Evolutionary conservation across 2,113 vertebrate species (phyloP).

Genomic region (Baryphthengus martii): DNA sequence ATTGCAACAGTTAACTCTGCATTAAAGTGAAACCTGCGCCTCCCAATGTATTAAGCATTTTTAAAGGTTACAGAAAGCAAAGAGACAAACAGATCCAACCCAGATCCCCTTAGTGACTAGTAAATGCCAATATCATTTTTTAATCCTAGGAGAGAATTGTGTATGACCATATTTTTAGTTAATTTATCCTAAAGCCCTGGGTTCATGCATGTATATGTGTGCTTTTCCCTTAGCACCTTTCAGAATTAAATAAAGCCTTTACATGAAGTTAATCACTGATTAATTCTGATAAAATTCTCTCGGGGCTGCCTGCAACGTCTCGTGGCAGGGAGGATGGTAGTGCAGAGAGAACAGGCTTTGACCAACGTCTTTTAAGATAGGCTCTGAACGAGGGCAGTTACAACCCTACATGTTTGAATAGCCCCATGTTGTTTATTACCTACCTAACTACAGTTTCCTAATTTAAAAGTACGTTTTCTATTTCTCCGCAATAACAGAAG

Average conservation of each 20-base stretch:
- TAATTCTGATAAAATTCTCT: neutral
- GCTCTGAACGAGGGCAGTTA: neutral
- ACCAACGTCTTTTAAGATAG: neutral
- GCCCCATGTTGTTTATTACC: neutral
- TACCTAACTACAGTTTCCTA: neutral
- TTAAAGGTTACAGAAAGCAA: neutral
- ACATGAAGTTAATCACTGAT: neutral
- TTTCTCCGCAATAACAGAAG: neutral
- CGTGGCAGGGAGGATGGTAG: accelerated
- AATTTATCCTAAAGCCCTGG: neutral
- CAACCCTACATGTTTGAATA: neutral
- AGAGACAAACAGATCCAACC: neutral
- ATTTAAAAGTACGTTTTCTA: neutral
- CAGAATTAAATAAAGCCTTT: neutral
- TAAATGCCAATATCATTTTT: neutral
- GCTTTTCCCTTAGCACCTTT: neutral
- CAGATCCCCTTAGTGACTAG: neutral
- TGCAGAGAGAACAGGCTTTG: neutral
- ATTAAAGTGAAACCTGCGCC: neutral
- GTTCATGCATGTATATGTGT: neutral
- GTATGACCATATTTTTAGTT: neutral
- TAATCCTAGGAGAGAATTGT: neutral
- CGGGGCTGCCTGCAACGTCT: accelerated
- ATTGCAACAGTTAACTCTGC: constrained; percentile 27
- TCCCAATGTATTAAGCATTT: neutral